phyloP scores from a whole-genome alignment of 1,140 invertebrate species.

The Drosophila tropicalis region DNA sequence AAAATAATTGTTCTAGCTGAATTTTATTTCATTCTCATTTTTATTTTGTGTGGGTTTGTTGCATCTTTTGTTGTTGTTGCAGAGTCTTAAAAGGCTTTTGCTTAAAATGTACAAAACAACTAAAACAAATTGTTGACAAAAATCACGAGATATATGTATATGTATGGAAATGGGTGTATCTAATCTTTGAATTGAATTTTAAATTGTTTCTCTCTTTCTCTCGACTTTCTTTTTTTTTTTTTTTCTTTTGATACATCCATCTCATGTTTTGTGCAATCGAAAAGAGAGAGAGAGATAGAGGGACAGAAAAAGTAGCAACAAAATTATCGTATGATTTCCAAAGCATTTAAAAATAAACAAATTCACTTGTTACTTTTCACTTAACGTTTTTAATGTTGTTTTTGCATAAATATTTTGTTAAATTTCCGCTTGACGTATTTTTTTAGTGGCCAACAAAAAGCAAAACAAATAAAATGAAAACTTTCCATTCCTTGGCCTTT shows the following conservation, averaged over 20 bases:
- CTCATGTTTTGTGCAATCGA: slow-evolving; percentile 5
- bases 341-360: slow-evolving; percentile 6
- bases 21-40: slow-evolving; percentile 10
- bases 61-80: background rate
- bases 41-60: background rate
- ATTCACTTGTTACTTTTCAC: slow-evolving; percentile 23
- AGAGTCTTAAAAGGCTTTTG: background rate
- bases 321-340: slow-evolving; percentile 7
- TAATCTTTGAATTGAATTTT: slow-evolving; percentile 10
- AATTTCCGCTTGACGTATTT: slow-evolving; percentile 45
- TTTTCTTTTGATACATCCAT: background rate
- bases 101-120: background rate
- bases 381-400: slow-evolving; percentile 15
- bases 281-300: too few species aligned
- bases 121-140: background rate
- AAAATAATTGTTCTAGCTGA: slow-evolving; percentile 11
- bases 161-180: background rate
- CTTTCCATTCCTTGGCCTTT: slow-evolving; percentile 52
- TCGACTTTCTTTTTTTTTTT: slow-evolving; percentile 1
- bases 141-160: background rate
- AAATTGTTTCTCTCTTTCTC: slow-evolving; percentile 1
- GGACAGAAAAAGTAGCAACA: background rate
- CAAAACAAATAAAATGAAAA: slow-evolving; percentile 23
- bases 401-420: slow-evolving; percentile 41
- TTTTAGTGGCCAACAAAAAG: slow-evolving; percentile 13